These are phyloP conservation scores for Oostethus manadensis DNA, from an alignment of 2,113 vertebrate species.

Conservation along the genomic window DNA sequence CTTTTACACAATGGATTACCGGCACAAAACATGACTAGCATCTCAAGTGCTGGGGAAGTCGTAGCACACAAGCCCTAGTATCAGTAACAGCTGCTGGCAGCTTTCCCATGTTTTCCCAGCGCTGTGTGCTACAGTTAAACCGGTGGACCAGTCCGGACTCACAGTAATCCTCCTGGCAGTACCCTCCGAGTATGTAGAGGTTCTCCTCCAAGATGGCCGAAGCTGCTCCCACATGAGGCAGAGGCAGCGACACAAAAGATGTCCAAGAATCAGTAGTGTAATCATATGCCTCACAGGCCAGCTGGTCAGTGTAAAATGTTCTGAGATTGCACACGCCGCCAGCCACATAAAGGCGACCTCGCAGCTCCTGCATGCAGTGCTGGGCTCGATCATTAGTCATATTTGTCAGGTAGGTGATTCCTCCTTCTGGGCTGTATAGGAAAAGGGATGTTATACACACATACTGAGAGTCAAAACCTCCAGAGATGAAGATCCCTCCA, in stretches of 20 bases:
- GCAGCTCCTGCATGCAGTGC: slow-evolving; percentile 72
- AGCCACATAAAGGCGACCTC: slow-evolving; percentile 52
- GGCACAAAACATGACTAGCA: background rate
- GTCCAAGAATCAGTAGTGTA: slow-evolving; percentile 55
- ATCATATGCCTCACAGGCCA: slow-evolving; percentile 64
- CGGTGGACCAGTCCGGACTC: slow-evolving; percentile 68
- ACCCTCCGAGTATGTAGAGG: slow-evolving; percentile 71
- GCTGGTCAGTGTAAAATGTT: slow-evolving; percentile 64
- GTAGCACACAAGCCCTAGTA: slow-evolving; percentile 61
- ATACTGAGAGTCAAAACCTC: slow-evolving; percentile 69
- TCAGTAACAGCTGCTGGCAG: slow-evolving; percentile 67
- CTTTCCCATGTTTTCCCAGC: slow-evolving; percentile 68
- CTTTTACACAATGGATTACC: background rate
- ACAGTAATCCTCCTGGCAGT: slow-evolving; percentile 69
- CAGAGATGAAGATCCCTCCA: slow-evolving; percentile 66
- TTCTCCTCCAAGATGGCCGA: slow-evolving; percentile 67
- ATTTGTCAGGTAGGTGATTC: slow-evolving; percentile 55
- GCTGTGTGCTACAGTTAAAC: slow-evolving; percentile 48
- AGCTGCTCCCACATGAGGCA: slow-evolving; percentile 68
- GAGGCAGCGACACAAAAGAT: slow-evolving; percentile 36
- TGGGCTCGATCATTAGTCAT: slow-evolving; percentile 67
- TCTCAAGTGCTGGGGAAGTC: slow-evolving; percentile 49
- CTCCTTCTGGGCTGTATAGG: slow-evolving; percentile 64
- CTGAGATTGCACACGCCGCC: slow-evolving; percentile 67
- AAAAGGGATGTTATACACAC: slow-evolving; percentile 63